Base-by-base conservation (phyloP, 1,140 invertebrate species). In the Galleria mellonella region DNA sequence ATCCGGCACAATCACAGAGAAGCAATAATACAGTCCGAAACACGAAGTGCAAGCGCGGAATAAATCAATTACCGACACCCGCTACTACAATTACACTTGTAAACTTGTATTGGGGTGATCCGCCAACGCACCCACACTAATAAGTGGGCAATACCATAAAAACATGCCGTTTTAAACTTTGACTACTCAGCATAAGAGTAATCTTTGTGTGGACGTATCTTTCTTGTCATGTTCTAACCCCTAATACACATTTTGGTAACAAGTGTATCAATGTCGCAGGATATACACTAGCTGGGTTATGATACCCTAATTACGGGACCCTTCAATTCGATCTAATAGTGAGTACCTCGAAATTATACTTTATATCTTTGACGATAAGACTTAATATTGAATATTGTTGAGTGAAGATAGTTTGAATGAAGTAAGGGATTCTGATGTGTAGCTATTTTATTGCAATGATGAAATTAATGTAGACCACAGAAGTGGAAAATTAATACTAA, bases 11-110 rank as follows among this genome's bases (percentile, higher is more conserved):
- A 64, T 61, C 47, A 54, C 47, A 35, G 32, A 30, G 30, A 37
- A 37, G 32, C 53, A 53, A 47, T 50, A 47, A 43, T 43, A 45
- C 35, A 47, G 41, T 49, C 37, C 41, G 17, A 43, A 41, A 52
- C 31, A 47, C 43, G 42, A 31, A 36, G 45, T 40, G 36, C 38
- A 43, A 50, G 33, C 43, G 40, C 42, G 47, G 51, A 63, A 69
- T 71, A 71, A 71, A 73, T 73, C 67, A 71, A 68, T 73, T 73
- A 73, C 43, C 14, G 43, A 47, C 64, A 71, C 64, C 64, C 67
- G 65, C 56, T 51, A 43, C 60, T 49, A 69, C 60, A 62, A 66
- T 66, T 63, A 68, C 66, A 69, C 62, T 73, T 68, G 62, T 67
- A 56, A 65, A 62, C 53, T 64, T 67, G 60, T 69, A 62, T 53